These are phyloP conservation scores for Cottus gobio DNA, from an alignment of 2,113 vertebrate genomes.

Conservation along the genomic window DNA sequence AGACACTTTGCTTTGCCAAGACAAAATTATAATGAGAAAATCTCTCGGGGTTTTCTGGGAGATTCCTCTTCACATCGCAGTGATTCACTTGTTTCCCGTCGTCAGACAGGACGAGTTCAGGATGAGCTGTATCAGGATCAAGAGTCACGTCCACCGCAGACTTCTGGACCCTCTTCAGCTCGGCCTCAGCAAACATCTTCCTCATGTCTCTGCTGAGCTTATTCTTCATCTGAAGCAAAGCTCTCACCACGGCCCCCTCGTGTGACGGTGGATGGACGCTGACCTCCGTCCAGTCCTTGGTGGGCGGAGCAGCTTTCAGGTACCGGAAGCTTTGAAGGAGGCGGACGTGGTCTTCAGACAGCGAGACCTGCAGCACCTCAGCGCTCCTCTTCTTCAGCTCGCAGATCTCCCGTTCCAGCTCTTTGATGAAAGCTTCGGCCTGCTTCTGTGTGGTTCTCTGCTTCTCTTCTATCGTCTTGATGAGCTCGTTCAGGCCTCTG, in stretches of 20 bases:
- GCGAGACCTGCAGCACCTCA: constrained; percentile 3
- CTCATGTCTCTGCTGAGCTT: background rate
- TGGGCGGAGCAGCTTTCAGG: background rate
- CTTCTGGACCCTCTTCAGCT: constrained; percentile 13
- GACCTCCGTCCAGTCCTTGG: constrained; percentile 13
- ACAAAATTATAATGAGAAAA: background rate
- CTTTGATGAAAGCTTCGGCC: background rate
- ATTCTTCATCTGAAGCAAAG: constrained; percentile 33
- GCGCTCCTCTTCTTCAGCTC: constrained; percentile 13
- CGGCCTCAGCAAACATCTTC: background rate
- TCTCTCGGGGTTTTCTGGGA: constrained; percentile 23
- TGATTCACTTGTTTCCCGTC: background rate
- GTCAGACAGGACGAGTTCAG: background rate
- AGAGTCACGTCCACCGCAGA: background rate
- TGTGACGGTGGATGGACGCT: background rate
- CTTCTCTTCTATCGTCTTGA: background rate
- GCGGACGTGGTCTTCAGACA: constrained; percentile 19
- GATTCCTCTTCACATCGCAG: background rate
- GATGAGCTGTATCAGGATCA: background rate
- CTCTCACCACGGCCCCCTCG: constrained; percentile 5
- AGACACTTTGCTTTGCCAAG: constrained; percentile 26
- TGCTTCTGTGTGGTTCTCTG: background rate
- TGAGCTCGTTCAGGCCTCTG: background rate
- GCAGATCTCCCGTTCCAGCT: constrained; percentile 25
- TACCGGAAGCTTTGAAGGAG: background rate